Conservation (phyloP, 2,113 vertebrate species). For the Silurus meridionalis region DNA sequence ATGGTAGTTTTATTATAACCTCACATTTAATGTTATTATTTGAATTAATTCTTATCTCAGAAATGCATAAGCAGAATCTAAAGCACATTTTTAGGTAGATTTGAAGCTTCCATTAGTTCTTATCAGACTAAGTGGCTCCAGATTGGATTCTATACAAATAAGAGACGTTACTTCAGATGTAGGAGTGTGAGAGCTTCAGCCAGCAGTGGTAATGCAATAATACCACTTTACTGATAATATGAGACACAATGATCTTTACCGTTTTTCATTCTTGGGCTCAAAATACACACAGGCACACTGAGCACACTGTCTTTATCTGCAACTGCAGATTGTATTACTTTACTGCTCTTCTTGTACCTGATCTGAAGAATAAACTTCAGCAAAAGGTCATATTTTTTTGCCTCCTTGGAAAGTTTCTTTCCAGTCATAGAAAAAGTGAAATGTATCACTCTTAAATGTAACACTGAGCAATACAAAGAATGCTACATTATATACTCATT, state of each 20-base stretch:
- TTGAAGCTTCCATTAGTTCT: slow-evolving; percentile 41
- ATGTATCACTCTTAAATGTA: neutral
- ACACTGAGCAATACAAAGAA: neutral
- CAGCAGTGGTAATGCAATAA: slow-evolving; percentile 51
- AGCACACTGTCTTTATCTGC: neutral
- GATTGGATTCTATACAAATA: slow-evolving; percentile 64
- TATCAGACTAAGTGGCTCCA: slow-evolving; percentile 58
- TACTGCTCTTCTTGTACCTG: neutral
- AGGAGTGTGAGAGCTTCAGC: slow-evolving; percentile 55
- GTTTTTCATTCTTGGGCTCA: slow-evolving; percentile 41
- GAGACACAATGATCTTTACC: slow-evolving; percentile 2
- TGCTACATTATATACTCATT: slow-evolving; percentile 10
- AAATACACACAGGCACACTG: neutral
- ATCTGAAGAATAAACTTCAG: neutral
- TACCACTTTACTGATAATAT: slow-evolving; percentile 38
- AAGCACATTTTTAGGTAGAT: slow-evolving; percentile 6
- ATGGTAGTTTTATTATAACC: neutral
- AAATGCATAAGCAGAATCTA: neutral
- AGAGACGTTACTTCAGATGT: slow-evolving; percentile 59
- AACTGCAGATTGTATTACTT: neutral
- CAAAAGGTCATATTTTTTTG: neutral
- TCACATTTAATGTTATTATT: neutral
- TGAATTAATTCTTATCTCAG: neutral
- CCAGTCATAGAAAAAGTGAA: neutral
- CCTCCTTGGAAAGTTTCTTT: neutral